These are phyloP conservation scores for Crotalus helleri DNA, from an alignment of 2,113 vertebrate genomes.

Conservation along the genomic window DNA sequence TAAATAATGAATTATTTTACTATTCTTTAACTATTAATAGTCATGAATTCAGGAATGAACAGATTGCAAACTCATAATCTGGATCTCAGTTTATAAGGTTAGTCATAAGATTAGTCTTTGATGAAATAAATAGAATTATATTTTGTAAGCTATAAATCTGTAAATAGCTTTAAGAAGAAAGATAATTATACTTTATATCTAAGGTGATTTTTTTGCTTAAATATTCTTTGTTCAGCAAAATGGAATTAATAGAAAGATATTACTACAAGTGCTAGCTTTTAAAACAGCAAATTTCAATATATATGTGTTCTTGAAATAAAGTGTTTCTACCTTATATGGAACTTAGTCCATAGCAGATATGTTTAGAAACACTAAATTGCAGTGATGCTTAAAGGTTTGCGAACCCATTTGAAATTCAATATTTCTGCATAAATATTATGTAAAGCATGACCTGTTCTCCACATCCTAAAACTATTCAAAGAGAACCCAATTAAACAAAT, in stretches of 20 bases:
- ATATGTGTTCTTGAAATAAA: neutral
- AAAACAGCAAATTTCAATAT: neutral
- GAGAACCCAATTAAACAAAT: neutral
- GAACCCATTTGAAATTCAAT: neutral
- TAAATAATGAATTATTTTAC: neutral
- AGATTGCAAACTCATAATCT: neutral
- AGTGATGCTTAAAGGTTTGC: neutral
- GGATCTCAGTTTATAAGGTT: neutral
- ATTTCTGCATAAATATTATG: neutral
- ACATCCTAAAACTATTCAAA: neutral
- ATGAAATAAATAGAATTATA: neutral
- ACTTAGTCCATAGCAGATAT: neutral
- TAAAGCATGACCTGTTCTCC: neutral
- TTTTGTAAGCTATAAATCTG: neutral
- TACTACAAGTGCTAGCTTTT: neutral
- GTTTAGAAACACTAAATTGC: neutral
- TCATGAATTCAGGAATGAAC: neutral
- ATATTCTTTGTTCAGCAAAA: neutral
- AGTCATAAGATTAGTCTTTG: neutral
- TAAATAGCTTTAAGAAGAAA: neutral
- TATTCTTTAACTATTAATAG: neutral
- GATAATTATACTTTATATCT: neutral
- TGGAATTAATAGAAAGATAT: neutral
- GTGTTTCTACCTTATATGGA: neutral
- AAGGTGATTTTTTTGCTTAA: neutral